These are phyloP conservation scores for Spodoptera frugiperda DNA, from an alignment of 1,140 invertebrate species.

Conservation along the genomic window DNA sequence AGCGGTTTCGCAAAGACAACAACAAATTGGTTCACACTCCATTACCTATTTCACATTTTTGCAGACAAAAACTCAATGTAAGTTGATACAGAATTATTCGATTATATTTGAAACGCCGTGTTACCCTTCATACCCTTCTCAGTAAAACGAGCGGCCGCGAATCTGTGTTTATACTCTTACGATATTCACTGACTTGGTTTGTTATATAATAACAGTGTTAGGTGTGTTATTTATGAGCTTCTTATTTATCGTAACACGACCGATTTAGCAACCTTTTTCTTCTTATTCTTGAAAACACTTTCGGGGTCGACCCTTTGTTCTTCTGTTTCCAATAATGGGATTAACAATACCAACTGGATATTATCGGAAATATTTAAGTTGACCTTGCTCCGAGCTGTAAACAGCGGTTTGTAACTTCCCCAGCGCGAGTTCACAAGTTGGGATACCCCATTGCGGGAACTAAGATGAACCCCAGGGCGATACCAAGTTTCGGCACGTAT, in stretches of 20 bases:
- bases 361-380: constrained; percentile 43
- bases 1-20: constrained; percentile 68
- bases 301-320: neutral
- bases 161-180: constrained; percentile 28
- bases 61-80: constrained; percentile 53
- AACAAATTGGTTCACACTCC: constrained; percentile 60
- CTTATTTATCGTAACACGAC: constrained; percentile 10
- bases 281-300: neutral
- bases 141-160: constrained; percentile 29
- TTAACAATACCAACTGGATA: neutral
- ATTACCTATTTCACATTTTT: constrained; percentile 61
- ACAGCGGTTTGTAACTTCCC: constrained; percentile 68
- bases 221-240: constrained; percentile 4
- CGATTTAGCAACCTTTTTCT: neutral
- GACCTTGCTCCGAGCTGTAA: constrained; percentile 57
- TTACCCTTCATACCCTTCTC: constrained; percentile 44
- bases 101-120: constrained; percentile 41
- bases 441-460: constrained; percentile 61
- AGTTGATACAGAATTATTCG: constrained; percentile 34
- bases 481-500: constrained; percentile 63
- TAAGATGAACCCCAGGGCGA: constrained; percentile 63
- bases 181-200: constrained; percentile 29
- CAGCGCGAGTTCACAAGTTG: constrained; percentile 63
- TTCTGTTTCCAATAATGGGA: neutral
- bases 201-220: constrained; percentile 28